These are phyloP conservation scores for Arbacia lixula DNA, from an alignment of 53 echinoderm and acorn worm genomes.

Conservation along the genomic window DNA sequence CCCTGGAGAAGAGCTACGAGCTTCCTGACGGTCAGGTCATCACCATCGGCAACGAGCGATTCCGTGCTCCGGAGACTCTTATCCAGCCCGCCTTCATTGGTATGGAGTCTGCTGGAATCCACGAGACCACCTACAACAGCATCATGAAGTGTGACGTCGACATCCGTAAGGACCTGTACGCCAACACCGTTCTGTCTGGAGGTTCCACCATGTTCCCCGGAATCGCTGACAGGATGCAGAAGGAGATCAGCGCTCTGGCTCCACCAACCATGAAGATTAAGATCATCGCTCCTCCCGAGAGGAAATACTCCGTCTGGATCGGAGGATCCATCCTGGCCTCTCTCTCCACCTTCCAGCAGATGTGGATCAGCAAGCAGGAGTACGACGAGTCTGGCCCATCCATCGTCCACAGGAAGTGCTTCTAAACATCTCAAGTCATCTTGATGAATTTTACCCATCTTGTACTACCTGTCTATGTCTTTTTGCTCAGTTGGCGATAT, in stretches of 20 bases:
- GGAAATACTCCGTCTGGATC: constrained; percentile 99
- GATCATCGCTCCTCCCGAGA: constrained; percentile 97
- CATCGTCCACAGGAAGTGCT: constrained; percentile 95
- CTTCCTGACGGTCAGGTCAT: constrained; percentile 96
- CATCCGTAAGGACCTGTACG: constrained; percentile 97
- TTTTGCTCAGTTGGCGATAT: too few species aligned
- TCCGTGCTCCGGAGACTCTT: constrained; percentile 77
- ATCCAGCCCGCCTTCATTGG: constrained; percentile 79
- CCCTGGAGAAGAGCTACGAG: constrained; percentile 95
- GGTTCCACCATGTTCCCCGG: constrained; percentile 63
- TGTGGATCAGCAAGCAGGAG: constrained; percentile 99
- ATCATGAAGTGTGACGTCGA: constrained; percentile 97
- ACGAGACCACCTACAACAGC: constrained; percentile 93
- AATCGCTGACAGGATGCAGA: constrained; percentile 64
- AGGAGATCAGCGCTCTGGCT: constrained; percentile 81
- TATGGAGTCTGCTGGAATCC: constrained; percentile 94
- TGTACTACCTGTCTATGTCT: too few species aligned
- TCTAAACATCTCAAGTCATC: constrained; percentile 83
- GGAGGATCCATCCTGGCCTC: constrained; percentile 98
- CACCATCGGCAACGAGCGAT: constrained; percentile 91
- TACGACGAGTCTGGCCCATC: constrained; percentile 95
- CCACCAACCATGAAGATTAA: constrained; percentile 98
- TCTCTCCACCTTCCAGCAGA: constrained; percentile 99
- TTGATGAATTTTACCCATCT: too few species aligned
- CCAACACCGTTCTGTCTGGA: constrained; percentile 83